These are phyloP conservation scores for Pantherophis vulpinus DNA, from an alignment of 2,797 vertebrate genomes.

Conservation along the genomic window DNA sequence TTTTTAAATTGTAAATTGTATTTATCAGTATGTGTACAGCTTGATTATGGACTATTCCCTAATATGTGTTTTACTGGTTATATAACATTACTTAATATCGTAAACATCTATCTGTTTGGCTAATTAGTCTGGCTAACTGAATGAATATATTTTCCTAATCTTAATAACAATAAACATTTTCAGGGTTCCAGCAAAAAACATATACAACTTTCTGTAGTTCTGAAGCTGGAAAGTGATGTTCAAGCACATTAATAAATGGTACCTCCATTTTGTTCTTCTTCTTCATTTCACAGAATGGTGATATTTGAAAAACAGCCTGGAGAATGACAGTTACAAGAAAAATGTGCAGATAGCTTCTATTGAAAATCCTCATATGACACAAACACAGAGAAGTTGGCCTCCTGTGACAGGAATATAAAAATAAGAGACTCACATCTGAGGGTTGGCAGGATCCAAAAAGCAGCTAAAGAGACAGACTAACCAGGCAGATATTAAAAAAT, in stretches of 20 bases:
- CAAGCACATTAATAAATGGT: neutral
- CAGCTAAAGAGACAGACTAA: neutral
- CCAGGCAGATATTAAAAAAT: neutral
- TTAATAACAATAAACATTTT: neutral
- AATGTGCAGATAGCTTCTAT: neutral
- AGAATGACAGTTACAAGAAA: conserved; percentile 10
- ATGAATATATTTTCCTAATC: neutral
- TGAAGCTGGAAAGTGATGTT: neutral
- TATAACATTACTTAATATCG: neutral
- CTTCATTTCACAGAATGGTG: conserved; percentile 16
- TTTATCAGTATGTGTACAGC: neutral
- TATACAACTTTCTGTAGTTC: neutral
- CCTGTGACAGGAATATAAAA: neutral
- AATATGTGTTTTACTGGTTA: neutral
- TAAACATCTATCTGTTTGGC: neutral
- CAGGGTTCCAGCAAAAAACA: neutral
- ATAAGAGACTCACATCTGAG: neutral
- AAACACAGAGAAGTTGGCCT: neutral
- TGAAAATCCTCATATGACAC: neutral
- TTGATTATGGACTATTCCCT: neutral
- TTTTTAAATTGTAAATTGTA: neutral
- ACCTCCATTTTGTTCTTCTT: neutral
- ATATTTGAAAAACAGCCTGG: conserved; percentile 6
- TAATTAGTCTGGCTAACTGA: neutral
- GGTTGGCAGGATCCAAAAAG: neutral